Evolutionary conservation across 37 sponge, comb jelly and placozoan genomes (phyloP), one percentile per base, ranked within the genome.

Genomic region (Haliclona indistincta): DNA sequence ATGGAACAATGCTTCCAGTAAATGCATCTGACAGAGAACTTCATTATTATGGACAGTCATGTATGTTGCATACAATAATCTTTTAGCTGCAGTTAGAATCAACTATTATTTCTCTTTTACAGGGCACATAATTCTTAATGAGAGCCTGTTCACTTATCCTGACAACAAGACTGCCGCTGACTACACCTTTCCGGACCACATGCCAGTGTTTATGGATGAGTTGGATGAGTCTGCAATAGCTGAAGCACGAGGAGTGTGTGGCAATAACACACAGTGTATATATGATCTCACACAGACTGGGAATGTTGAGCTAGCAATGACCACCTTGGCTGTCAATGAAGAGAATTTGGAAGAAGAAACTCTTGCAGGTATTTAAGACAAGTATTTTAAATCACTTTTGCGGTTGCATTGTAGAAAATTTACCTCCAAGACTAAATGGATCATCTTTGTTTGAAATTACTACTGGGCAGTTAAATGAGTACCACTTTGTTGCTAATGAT

Each of bases 21-120:
- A 76, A 86, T n/a, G n/a, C n/a, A n/a, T 53, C 75, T 58, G 91
- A 91, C 56, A 64, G 64, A 37, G 52, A 62, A 61, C 71, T 86
- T n/a, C 83, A 91, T 71, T 52, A 72, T 6, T 86, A 86, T 77
- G 91, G 89, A 64, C 76, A 68, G 32, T 32, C 64, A 45, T 68
- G 64, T 70, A 25, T 39, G 64, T 32, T 4, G 4, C 33, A 4
- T 64, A 30, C 66, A 60, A 20, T 38, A 8, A 37, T 36, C 33
- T 6, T 56, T 68, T 22, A 68, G 35, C n/a, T n/a, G n/a, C n/a
- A n/a, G n/a, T n/a, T 54, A 42, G 15, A 11, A 22, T 43, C 0
- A 35, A n/a, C 30, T 0, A 23, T 53, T 19, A 38, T 7, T 15
- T 5, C 6, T 70, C 2, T 23, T 22, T 53, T 40, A 25, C 84